Conservation (phyloP, 2,113 vertebrate species). For the Microtus ochrogaster region DNA sequence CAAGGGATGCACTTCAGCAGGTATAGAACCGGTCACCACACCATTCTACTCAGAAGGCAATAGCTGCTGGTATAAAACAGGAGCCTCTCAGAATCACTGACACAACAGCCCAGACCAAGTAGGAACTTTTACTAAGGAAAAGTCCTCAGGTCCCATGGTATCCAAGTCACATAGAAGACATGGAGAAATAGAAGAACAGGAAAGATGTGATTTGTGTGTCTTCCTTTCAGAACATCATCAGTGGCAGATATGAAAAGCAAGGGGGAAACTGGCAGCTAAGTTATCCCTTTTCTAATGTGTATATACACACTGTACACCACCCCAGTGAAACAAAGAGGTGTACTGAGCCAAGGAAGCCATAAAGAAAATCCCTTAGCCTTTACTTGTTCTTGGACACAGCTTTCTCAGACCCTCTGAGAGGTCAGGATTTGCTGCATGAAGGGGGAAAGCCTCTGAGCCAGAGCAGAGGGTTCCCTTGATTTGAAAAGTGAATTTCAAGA, state of each 20-base stretch:
- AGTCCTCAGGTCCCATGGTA: slow-evolving; percentile 45
- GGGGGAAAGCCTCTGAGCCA: slow-evolving; percentile 43
- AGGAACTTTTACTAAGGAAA: slow-evolving; percentile 52
- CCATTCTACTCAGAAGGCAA: not conserved
- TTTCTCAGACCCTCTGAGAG: not conserved
- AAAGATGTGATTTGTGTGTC: slow-evolving; percentile 51
- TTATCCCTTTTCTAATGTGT: not conserved
- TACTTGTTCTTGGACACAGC: not conserved
- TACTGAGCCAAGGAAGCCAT: not conserved
- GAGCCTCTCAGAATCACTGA: slow-evolving; percentile 63
- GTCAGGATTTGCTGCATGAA: not conserved
- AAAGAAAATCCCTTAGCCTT: not conserved
- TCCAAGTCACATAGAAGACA: slow-evolving; percentile 37
- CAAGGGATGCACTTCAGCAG: not conserved
- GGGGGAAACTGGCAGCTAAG: not conserved
- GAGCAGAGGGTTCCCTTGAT: slow-evolving; percentile 65
- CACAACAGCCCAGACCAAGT: slow-evolving; percentile 56
- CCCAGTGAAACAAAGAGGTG: not conserved
- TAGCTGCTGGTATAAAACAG: not conserved
- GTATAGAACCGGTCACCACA: not conserved
- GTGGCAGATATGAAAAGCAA: not conserved
- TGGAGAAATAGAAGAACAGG: slow-evolving; percentile 31
- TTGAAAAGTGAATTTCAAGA: slow-evolving; percentile 78
- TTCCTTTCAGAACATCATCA: slow-evolving; percentile 11
- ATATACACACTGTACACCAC: not conserved